Percentiles rank a stretch among this genome's conserved stretches.
phyloP scores from a whole-genome alignment of 2,797 vertebrate species.

The Acanthurus tractus region DNA sequence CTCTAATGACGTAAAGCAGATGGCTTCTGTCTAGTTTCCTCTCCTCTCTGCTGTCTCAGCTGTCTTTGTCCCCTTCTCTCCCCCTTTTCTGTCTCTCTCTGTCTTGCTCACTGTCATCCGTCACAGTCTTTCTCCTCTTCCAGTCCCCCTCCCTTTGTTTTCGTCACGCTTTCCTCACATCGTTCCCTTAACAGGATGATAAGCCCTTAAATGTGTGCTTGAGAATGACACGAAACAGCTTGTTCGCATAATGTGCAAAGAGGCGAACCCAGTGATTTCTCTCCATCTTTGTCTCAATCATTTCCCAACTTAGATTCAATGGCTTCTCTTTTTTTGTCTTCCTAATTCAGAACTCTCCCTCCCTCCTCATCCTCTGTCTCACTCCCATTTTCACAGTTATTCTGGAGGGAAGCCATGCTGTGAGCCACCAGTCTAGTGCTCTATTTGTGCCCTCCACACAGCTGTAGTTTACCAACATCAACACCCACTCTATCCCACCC shows the following conservation, averaged over 20 bases:
- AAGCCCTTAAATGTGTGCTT: slow-evolving; percentile 41
- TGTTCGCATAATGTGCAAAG: slow-evolving; percentile 20
- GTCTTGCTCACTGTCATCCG: slow-evolving; percentile 51
- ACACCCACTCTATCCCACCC: slow-evolving; percentile 54
- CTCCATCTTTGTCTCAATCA: slow-evolving; percentile 12
- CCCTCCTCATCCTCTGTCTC: slow-evolving; percentile 1
- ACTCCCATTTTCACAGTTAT: slow-evolving; percentile 26
- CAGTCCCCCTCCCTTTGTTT: slow-evolving; percentile 16
- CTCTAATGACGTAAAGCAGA: slow-evolving; percentile 74
- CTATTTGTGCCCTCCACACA: slow-evolving; percentile 45
- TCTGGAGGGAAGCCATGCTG: slow-evolving; percentile 36
- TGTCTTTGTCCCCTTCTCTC: slow-evolving; percentile 36
- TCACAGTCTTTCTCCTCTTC: slow-evolving; percentile 30
- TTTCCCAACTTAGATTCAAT: slow-evolving; percentile 27
- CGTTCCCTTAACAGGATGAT: slow-evolving; percentile 25
- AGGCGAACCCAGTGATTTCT: slow-evolving; percentile 17
- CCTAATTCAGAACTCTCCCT: not conserved
- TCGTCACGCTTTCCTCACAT: slow-evolving; percentile 44
- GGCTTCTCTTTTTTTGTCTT: slow-evolving; percentile 12
- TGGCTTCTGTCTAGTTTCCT: slow-evolving; percentile 67
- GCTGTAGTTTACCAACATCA: slow-evolving; percentile 71
- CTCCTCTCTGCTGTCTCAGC: slow-evolving; percentile 63
- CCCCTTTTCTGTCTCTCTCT: slow-evolving; percentile 3
- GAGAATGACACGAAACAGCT: slow-evolving; percentile 48
- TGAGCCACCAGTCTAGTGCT: slow-evolving; percentile 33